Base-by-base conservation (phyloP, 53 echinoderm and acorn worm species). In the Mesocentrotus franciscanus region DNA sequence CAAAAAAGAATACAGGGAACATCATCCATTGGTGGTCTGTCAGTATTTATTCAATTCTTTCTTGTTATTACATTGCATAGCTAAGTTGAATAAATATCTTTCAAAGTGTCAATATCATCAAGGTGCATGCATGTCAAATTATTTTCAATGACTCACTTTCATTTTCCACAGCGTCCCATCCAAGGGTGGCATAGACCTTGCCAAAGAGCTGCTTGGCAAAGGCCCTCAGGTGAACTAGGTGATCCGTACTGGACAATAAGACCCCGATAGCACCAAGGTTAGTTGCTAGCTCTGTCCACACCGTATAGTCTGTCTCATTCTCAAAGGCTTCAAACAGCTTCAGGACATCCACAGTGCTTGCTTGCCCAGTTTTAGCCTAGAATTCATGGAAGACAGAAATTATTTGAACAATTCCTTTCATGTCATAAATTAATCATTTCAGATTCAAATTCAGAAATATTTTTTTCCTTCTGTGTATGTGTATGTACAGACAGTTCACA, bases 351-450 rank as follows among this genome's bases (percentile, higher is more conserved):
- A 98, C 98, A n/a, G 99, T 99, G 85, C 95, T 97, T n/a, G 98
- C 97, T 95, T 98, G 97, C 20, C 99, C 99, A 56, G 99, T 98
- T 95, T 99, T 99, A 26, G 99, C 99, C 99, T 99, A 70, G 1
- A 91, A 87, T 87, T n/a, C 20, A 84, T 84, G 22, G 84, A 84
- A 42, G 49, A 84, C 1, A 58, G 15, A 56, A 20, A 85, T 56
- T 34, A 85, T 32, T 32, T 32, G 64, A 66, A 18, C 26, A 58
- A 60, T 8, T 7, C 1, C 6, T 10, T 42, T 83, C 20, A 16
- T 36, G 39, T 83, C 17, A 83, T 49, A 83, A 6, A 49, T 17
- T 83, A 39, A 9, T 16, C 81, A 81, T 81, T 81, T 17, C 18
- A 22, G 20, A 66, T 66, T 22, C 17, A 20, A 7, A 39, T 39